These are phyloP conservation scores for Platycheirus rosarum DNA, from an alignment of 2,888 invertebrate species.

Conservation along the genomic window DNA sequence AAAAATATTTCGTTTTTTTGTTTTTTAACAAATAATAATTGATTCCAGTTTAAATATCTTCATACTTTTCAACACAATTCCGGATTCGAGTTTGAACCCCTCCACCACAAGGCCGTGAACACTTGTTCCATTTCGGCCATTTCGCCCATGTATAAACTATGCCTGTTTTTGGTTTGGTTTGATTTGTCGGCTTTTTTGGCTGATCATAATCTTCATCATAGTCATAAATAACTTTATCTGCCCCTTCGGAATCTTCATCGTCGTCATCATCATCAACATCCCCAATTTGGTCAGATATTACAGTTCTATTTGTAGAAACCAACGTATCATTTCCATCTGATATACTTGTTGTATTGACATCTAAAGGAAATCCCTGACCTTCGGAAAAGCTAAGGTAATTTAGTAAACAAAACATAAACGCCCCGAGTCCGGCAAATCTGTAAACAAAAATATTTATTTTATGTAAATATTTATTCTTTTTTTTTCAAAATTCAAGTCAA, in stretches of 20 bases:
- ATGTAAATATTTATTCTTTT: not conserved
- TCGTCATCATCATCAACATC: slow-evolving; percentile 75
- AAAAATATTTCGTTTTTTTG: too few species aligned
- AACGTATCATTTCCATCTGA: not conserved
- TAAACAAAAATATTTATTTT: slow-evolving; percentile 22
- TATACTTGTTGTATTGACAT: slow-evolving; percentile 1
- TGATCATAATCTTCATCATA: slow-evolving; percentile 77
- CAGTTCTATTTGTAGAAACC: not conserved
- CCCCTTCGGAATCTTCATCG: slow-evolving; percentile 66
- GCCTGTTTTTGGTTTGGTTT: slow-evolving; percentile 75
- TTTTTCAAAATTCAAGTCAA: not conserved
- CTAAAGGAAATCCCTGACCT: slow-evolving; percentile 10
- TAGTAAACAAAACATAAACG: slow-evolving; percentile 25
- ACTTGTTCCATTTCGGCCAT: slow-evolving; percentile 89
- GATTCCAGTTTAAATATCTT: slow-evolving; percentile 47
- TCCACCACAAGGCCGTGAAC: slow-evolving; percentile 90
- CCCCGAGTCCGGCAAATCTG: slow-evolving; percentile 13
- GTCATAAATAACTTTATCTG: slow-evolving; percentile 66
- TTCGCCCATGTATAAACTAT: slow-evolving; percentile 85
- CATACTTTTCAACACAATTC: slow-evolving; percentile 85
- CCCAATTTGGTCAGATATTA: not conserved
- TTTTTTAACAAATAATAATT: not conserved
- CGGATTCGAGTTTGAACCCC: slow-evolving; percentile 89
- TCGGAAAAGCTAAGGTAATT: not conserved
- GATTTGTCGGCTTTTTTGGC: slow-evolving; percentile 51